Percentiles rank a stretch among this genome's conserved stretches.
These are phyloP conservation scores for Pyrocoelia pectoralis DNA, from an alignment of 2,888 invertebrate species.

Conservation along the genomic window DNA sequence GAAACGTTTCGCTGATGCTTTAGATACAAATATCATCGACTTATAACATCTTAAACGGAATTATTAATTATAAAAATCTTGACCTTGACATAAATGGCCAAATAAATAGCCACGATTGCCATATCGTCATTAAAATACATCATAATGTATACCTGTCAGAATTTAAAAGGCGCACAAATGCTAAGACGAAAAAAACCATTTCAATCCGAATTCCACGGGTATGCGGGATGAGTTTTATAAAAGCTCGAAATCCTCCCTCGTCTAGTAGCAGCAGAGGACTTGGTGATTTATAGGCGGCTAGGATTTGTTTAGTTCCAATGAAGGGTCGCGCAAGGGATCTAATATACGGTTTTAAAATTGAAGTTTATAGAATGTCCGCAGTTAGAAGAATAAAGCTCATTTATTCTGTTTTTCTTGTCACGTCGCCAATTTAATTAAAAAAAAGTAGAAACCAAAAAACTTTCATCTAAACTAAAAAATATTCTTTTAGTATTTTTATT, in stretches of 20 bases:
- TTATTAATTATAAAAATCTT: not conserved
- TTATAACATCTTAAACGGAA: not conserved
- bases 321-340: constrained; percentile 35
- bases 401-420: constrained; percentile 3
- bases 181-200: constrained; percentile 43
- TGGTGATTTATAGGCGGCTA: constrained; percentile 46
- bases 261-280: constrained; percentile 35
- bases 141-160: constrained; percentile 30
- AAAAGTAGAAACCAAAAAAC: not conserved
- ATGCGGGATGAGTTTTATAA: constrained; percentile 46
- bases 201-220: constrained; percentile 45
- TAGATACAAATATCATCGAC: not conserved
- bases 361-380: constrained; percentile 31
- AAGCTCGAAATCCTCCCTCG: constrained; percentile 42
- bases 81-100: constrained; percentile 15
- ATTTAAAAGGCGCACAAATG: constrained; percentile 32
- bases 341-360: constrained; percentile 36
- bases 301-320: constrained; percentile 42
- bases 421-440: not conserved
- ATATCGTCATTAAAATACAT: constrained; percentile 21
- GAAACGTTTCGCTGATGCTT: not conserved
- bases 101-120: constrained; percentile 11
- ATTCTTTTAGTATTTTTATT: not conserved
- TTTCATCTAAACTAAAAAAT: not conserved
- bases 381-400: constrained; percentile 11